Percentiles rank a stretch among this genome's conserved stretches.
phyloP scores from a whole-genome alignment of 2,113 vertebrate species.

The Dicentrarchus labrax region DNA sequence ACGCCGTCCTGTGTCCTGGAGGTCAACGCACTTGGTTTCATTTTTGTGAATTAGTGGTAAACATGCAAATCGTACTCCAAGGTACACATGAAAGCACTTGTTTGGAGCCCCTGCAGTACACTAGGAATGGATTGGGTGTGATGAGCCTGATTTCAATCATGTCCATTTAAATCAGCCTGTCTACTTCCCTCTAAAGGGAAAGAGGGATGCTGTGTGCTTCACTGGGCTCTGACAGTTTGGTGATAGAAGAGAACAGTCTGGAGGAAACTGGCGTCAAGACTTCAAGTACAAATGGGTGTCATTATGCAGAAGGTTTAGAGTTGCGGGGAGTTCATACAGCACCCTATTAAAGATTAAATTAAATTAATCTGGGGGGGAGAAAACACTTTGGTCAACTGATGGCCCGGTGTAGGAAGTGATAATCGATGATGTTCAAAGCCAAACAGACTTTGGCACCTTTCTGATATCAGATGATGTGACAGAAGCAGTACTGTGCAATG shows the following conservation, averaged over 20 bases:
- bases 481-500: too few relatives aligned
- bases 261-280: background rate
- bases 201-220: background rate
- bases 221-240: background rate
- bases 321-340: background rate
- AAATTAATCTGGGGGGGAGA: background rate
- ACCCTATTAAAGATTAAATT: background rate
- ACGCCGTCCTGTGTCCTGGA: background rate
- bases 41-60: background rate
- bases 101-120: background rate
- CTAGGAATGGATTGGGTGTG: background rate
- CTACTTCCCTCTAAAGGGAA: background rate
- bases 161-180: background rate
- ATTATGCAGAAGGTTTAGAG: background rate
- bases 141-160: background rate
- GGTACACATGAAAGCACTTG: background rate
- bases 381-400: background rate
- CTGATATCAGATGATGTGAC: background rate
- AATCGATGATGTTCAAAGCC: background rate
- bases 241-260: background rate
- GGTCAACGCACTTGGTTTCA: background rate
- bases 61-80: background rate
- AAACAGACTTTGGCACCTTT: background rate
- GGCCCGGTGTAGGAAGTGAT: background rate
- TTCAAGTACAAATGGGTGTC: background rate